These are phyloP conservation scores for Limnephilus lunatus DNA, from an alignment of 2,888 invertebrate species.

Conservation along the genomic window DNA sequence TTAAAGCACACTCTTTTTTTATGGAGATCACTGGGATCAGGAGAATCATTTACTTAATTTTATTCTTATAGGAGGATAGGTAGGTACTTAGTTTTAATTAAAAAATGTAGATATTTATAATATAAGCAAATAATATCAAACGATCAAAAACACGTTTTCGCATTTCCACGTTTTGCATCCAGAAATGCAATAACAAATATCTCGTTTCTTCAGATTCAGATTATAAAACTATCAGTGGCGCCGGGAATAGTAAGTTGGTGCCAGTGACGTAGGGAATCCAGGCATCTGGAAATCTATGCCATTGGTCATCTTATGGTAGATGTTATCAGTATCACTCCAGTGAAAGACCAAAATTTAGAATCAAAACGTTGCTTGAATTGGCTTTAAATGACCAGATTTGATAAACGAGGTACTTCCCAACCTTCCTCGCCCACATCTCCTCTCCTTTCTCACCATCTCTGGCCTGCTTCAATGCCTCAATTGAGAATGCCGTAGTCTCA, in stretches of 20 bases:
- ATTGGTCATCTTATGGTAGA: not conserved
- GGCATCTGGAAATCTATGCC: not conserved
- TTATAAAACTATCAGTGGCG: not conserved
- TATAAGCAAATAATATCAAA: not conserved
- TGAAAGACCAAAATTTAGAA: too few species aligned
- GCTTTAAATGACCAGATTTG: too few species aligned
- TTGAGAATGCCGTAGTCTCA: too few species aligned
- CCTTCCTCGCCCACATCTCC: too few species aligned
- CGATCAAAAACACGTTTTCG: not conserved
- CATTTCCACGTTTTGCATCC: not conserved
- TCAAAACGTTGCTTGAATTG: too few species aligned
- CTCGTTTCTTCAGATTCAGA: not conserved
- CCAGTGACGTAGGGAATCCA: not conserved
- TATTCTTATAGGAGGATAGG: too few species aligned
- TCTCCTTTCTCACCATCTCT: too few species aligned
- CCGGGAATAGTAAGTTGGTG: not conserved
- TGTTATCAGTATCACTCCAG: too few species aligned
- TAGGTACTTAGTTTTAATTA: not conserved
- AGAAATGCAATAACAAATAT: slow-evolving; percentile 2
- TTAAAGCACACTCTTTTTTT: too few species aligned
- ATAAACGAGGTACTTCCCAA: too few species aligned
- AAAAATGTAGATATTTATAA: not conserved
- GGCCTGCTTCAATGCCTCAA: too few species aligned
- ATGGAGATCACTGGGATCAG: too few species aligned
- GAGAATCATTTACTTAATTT: not conserved